Conservation (phyloP, 2,797 vertebrate genomes). For the Manis crassicaudata region DNA sequence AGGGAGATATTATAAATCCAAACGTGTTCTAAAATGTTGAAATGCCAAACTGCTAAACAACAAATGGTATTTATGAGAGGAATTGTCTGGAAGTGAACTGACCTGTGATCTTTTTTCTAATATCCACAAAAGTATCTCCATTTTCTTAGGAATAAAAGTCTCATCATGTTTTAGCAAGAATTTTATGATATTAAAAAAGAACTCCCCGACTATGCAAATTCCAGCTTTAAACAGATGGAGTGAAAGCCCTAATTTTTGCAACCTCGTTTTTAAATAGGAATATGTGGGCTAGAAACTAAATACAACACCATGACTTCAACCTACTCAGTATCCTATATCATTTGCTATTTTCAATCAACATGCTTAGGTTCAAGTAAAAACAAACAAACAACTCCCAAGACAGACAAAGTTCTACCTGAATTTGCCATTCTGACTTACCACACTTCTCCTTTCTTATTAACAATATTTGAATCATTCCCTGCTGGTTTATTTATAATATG, state of each 20-base stretch:
- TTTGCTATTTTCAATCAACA: slow-evolving; percentile 72
- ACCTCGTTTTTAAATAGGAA: slow-evolving; percentile 76
- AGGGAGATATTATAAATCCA: slow-evolving; percentile 55
- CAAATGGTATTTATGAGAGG: neutral
- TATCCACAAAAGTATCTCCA: slow-evolving; percentile 49
- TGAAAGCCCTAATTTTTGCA: slow-evolving; percentile 75
- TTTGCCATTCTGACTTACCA: slow-evolving; percentile 38
- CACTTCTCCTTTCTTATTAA: slow-evolving; percentile 11
- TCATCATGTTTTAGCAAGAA: slow-evolving; percentile 53
- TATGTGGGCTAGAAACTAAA: slow-evolving; percentile 55
- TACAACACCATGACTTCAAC: slow-evolving; percentile 63
- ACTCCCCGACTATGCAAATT: slow-evolving; percentile 66
- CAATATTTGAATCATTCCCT: slow-evolving; percentile 51
- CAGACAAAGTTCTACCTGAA: slow-evolving; percentile 47
- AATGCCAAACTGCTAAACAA: slow-evolving; percentile 5
- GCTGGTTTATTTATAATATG: slow-evolving; percentile 67
- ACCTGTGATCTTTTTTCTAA: slow-evolving; percentile 27
- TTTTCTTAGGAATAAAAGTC: slow-evolving; percentile 58
- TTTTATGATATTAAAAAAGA: slow-evolving; percentile 72
- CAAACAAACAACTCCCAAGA: slow-evolving; percentile 46
- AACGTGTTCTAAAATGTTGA: slow-evolving; percentile 59
- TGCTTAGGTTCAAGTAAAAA: slow-evolving; percentile 26
- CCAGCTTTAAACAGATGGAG: slow-evolving; percentile 76
- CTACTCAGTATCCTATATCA: slow-evolving; percentile 58
- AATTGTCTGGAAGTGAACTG: slow-evolving; percentile 48